Percentiles rank a stretch among this genome's conserved stretches.
Evolutionary conservation across 2,113 vertebrate species (phyloP).

Genomic region (Pseudonaja textilis): DNA sequence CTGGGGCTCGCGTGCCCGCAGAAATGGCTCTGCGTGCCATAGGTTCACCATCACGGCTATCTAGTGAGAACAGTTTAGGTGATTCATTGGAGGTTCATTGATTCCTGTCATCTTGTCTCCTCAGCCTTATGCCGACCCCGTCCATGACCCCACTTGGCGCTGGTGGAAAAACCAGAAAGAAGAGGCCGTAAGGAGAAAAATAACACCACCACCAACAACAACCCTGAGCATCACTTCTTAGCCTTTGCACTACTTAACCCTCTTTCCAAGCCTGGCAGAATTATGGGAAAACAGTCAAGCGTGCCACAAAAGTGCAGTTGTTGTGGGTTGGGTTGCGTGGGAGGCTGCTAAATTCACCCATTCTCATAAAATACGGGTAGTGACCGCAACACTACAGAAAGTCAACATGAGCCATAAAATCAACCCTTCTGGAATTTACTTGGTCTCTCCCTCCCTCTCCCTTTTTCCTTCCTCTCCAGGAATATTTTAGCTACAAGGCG

Average conservation of each 20-base stretch:
- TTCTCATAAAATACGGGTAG: neutral
- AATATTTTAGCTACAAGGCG: constrained; percentile 57
- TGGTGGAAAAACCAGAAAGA: constrained; percentile 62
- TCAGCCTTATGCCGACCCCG: constrained; percentile 61
- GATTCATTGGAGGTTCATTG: neutral
- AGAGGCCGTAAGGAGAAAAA: constrained; percentile 35
- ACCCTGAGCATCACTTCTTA: no score
- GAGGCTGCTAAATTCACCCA: neutral
- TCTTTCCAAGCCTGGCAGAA: neutral
- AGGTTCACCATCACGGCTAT: no score
- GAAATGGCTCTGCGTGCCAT: no score
- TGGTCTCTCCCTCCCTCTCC: neutral
- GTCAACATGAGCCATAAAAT: neutral
- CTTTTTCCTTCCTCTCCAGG: constrained; percentile 16
- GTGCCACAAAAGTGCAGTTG: neutral
- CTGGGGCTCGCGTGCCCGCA: no score
- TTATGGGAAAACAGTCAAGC: neutral
- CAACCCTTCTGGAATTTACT: neutral
- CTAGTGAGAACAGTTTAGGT: neutral
- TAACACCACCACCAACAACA: accelerated
- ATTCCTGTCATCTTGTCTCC: neutral
- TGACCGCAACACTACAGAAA: neutral
- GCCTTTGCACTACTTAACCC: neutral
- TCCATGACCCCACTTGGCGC: constrained; percentile 60
- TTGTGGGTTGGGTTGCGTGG: no score